Percentiles rank a stretch among this genome's conserved stretches.
Evolutionary conservation across 2,888 invertebrate species (phyloP).

Genomic region (Eupithecia dodoneata): DNA sequence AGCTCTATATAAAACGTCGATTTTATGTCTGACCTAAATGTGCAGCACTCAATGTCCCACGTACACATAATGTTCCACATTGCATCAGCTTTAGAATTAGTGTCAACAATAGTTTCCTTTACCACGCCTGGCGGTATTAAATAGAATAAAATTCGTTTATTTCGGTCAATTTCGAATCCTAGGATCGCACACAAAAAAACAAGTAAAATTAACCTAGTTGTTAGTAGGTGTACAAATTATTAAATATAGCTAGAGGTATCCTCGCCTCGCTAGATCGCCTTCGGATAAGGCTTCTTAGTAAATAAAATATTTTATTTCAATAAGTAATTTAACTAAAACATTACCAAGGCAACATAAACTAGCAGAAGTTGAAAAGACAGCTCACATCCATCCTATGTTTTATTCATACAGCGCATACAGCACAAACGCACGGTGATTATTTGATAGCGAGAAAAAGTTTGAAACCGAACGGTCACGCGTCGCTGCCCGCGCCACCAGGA

Average conservation of each 20-base stretch:
- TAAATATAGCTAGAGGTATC: no score
- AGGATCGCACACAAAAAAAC: no score
- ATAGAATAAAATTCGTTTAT: no score
- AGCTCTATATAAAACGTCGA: background rate
- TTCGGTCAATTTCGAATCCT: no score
- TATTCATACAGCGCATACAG: constrained; percentile 29
- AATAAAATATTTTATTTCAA: background rate
- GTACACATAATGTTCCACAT: background rate
- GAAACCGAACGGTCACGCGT: constrained; percentile 36
- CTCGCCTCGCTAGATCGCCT: no score
- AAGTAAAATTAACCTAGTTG: no score
- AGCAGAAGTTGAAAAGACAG: constrained; percentile 22
- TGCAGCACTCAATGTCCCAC: background rate
- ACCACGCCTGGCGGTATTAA: no score
- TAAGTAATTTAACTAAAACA: background rate
- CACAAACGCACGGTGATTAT: constrained; percentile 27
- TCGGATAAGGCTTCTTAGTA: no score
- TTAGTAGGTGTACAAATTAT: no score
- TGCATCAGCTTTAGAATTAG: background rate
- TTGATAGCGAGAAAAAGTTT: constrained; percentile 36
- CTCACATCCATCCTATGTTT: constrained; percentile 21
- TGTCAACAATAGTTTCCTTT: background rate
- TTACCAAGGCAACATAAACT: constrained; percentile 3
- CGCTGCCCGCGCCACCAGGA: constrained; percentile 23
- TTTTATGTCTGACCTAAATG: background rate